Base-by-base conservation (phyloP, 2,113 vertebrate species). In the Myotis yumanensis region DNA sequence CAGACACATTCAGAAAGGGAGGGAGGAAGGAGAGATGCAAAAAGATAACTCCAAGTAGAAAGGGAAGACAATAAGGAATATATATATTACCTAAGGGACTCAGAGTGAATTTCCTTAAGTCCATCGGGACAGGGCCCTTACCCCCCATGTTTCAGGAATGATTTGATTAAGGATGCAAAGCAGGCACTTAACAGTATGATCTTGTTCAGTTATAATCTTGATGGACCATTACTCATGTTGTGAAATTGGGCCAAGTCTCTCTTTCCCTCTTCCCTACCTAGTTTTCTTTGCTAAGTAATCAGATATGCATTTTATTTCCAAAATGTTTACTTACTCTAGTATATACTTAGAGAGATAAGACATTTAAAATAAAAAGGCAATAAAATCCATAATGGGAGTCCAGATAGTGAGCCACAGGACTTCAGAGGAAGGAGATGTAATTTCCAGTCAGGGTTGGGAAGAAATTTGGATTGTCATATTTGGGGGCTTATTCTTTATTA, bases 231-330 rank as follows among this genome's bases (percentile, higher is more conserved):
- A 85, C 35, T 96, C 83, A 75, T 73, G 95, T 73, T 75, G 54
- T 5, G 3, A 96, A 90, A 92, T 6, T 64, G 71, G 95, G 80
- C 83, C 83, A 89, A 87, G 11, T 62, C 54, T 87, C 15, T 80
- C 82, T 85, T 76, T 89, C 30, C 59, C 52, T 87, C 30, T 90
- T 40, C 25, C 51, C 48, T 48, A 18, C 43, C 52, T 82, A 76
- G 72, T 94, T 94, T 96, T 71, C 89, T 95, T 81, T 92, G 68
- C 86, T 93, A 86, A 96, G 22, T 84, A 72, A 84, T 95, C 89
- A 96, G 86, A 59, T 64, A n/a, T 84, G 69, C 84, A 84, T 96
- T 59, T 96, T 93, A 87, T 93, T 95, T 77, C 84, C 87, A 93
- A 80, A 90, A 76, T 72, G 76, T 87, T 95, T 89, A 84, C 89